A percentile compares a stretch with the other conserved stretches of the same genome.
These are phyloP conservation scores for Alfaro cultratus DNA, from an alignment of 2,797 vertebrate genomes.

Conservation along the genomic window DNA sequence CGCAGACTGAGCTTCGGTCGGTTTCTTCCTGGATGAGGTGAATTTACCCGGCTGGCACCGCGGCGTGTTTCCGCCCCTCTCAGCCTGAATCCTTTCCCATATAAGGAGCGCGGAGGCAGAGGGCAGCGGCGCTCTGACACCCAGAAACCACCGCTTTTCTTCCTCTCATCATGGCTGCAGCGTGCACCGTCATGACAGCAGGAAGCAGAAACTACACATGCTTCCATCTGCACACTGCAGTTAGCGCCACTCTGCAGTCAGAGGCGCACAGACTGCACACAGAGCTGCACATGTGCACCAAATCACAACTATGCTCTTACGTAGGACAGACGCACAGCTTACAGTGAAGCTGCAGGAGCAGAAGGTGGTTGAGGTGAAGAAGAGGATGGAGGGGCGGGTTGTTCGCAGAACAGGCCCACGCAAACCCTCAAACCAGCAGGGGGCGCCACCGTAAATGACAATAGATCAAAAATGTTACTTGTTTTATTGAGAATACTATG, in stretches of 20 bases:
- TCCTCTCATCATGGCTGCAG: not conserved
- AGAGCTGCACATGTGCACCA: not conserved
- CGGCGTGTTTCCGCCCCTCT: slow-evolving; percentile 80
- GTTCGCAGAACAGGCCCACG: too few species aligned
- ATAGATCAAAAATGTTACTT: too few species aligned
- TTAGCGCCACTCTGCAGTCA: not conserved
- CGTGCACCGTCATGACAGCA: not conserved
- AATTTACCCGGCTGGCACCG: slow-evolving; percentile 79
- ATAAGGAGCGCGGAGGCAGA: slow-evolving; percentile 73
- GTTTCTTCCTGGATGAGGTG: slow-evolving; percentile 78
- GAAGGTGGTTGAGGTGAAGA: not conserved
- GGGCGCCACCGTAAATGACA: too few species aligned
- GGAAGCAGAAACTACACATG: not conserved
- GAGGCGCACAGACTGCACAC: not conserved
- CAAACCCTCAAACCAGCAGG: too few species aligned
- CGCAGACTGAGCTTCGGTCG: slow-evolving; percentile 31
- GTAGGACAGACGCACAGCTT: too few species aligned
- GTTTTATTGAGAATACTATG: too few species aligned
- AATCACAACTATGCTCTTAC: not conserved
- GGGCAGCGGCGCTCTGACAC: slow-evolving; percentile 3
- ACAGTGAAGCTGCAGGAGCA: not conserved
- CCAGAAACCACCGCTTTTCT: not conserved
- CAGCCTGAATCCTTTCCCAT: slow-evolving; percentile 77
- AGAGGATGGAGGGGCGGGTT: not conserved
- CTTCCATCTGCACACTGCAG: not conserved